These are phyloP conservation scores for Digitonthophagus gazella DNA, from an alignment of 2,888 invertebrate species.

Conservation along the genomic window DNA sequence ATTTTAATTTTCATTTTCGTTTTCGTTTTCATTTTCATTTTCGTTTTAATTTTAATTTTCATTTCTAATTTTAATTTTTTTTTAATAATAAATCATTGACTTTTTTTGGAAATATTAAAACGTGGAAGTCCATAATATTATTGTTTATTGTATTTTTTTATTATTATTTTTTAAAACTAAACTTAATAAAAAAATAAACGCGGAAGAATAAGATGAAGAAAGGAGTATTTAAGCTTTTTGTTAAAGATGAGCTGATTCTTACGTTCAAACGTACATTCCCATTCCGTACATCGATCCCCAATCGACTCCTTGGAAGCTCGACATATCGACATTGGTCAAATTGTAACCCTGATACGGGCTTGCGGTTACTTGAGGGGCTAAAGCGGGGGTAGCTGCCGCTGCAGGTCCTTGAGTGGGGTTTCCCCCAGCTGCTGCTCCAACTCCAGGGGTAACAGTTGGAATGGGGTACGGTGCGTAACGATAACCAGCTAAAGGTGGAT, in stretches of 20 bases:
- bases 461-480: slow-evolving; percentile 66
- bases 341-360: slow-evolving; percentile 76
- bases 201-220: slow-evolving; percentile 9
- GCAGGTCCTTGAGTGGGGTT: slow-evolving; percentile 50
- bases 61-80: no score
- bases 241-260: neutral
- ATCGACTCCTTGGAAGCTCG: slow-evolving; percentile 87
- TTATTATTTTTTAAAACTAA: slow-evolving; percentile 1
- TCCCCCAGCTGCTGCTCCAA: slow-evolving; percentile 54
- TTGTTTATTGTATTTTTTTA: neutral
- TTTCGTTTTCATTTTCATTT: no score
- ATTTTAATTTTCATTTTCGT: no score
- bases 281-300: slow-evolving; percentile 91
- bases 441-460: slow-evolving; percentile 51
- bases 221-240: neutral
- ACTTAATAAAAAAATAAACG: slow-evolving; percentile 1
- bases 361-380: slow-evolving; percentile 64
- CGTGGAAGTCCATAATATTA: no score
- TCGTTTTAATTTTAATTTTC: no score
- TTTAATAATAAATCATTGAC: no score
- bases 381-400: slow-evolving; percentile 58
- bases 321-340: slow-evolving; percentile 87
- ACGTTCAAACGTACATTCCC: slow-evolving; percentile 78
- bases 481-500: slow-evolving; percentile 58
- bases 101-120: no score